Evolutionary conservation across 2,797 vertebrate species (phyloP), one percentile per base, ranked within the genome.

Genomic region (Arctocebus calabarensis): DNA sequence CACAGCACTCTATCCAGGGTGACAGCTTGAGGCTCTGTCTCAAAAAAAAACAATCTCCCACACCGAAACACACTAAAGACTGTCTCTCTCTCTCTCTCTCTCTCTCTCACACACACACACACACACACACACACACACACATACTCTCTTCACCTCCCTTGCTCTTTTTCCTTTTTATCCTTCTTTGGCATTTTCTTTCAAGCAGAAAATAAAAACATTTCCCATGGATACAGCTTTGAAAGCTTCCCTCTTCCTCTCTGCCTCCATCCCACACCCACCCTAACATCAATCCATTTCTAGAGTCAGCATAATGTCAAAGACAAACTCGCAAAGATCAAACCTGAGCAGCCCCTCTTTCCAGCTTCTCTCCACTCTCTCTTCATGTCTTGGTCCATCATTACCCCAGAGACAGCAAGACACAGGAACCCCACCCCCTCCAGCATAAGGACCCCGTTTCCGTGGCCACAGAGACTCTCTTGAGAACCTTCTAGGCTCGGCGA

Each of bases 101-200:
- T 45, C n/a, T 75, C 34, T 45, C 64, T 19, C 57, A 34, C 57
- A 29, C 43, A 7, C 55, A 16, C 9, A 25, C 25, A 8, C 40
- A 14, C 29, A 20, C 5, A 48, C 45, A 48, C 48, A 52, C 48
- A 52, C 48, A 48, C 7, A 25, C 27, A 6, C 34, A 14, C 20
- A 25, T 4, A 37, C 11, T 61, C 78, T 74, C 83, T 23, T 25
- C 71, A 62, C 71, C 55, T 81, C 71, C 57, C 55, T 43, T 45
- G 7, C 7, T 7, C 55, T 43, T 43, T 43, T 73, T 73, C 23
- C 59, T 86, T 95, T 97, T 87, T 43, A 90, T 88, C 78, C 88
- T 95, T 91, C 92, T 91, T 84, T 93, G 92, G 87, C 93, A 97
- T 96, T 96, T 97, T 94, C 97, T 97, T 97, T 97, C 95, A 97